Conservation (phyloP, 1,140 invertebrate genomes). For the Drosophila willistoni region DNA sequence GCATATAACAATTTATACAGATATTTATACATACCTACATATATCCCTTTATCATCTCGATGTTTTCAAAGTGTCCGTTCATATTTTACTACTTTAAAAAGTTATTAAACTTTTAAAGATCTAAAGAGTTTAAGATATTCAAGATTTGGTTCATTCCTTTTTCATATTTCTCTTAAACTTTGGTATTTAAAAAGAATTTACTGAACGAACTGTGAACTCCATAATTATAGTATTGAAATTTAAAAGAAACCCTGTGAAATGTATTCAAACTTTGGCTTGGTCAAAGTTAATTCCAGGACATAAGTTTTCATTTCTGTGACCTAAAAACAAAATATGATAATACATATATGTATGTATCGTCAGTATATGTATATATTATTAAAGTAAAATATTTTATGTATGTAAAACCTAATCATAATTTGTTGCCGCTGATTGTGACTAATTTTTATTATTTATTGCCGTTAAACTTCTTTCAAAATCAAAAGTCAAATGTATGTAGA, state of each 20-base stretch:
- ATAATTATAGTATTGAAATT: not conserved
- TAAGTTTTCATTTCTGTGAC: not conserved
- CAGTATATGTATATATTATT: slow-evolving; percentile 15
- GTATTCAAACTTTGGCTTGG: not conserved
- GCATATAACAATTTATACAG: slow-evolving; percentile 11
- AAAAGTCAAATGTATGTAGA: not conserved
- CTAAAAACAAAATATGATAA: not conserved
- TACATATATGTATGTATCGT: not conserved
- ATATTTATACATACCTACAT: slow-evolving; percentile 25
- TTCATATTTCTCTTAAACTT: no score
- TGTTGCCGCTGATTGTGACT: slow-evolving; percentile 65
- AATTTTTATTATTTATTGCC: slow-evolving; percentile 36
- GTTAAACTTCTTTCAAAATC: slow-evolving; percentile 33
- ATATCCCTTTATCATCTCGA: not conserved
- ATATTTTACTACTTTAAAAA: no score
- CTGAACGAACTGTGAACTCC: no score
- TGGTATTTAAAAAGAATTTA: no score
- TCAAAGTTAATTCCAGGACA: not conserved
- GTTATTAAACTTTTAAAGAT: no score
- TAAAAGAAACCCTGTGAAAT: not conserved
- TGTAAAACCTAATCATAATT: slow-evolving; percentile 51
- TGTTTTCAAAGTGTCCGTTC: no score
- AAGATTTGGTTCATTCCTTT: no score
- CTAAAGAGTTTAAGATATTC: no score
- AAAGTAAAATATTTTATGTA: slow-evolving; percentile 56